Base-by-base conservation (phyloP, 2,113 vertebrate species). In the Sceloporus undulatus region DNA sequence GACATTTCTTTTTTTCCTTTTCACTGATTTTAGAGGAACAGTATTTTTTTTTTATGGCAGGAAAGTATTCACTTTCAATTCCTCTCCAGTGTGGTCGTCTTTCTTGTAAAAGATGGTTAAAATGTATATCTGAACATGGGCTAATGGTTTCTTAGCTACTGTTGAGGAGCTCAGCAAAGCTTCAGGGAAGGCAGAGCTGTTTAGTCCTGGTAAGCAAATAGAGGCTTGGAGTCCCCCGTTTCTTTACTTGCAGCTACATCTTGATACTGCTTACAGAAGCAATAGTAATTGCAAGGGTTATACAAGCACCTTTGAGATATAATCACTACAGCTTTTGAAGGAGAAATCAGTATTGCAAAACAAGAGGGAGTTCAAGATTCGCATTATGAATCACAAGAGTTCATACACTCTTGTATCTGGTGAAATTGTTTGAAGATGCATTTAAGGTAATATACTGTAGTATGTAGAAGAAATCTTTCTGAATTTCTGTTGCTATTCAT, bases 401-500 rank as follows among this genome's bases (percentile, higher is more conserved):
- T 65, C 78, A 88, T 89, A 74, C 73, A 81, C 91, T 84, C 34
- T 38, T 75, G 85, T 92, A 27, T 54, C 79, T 74, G 38, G 18
- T 90, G 48, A 85, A 91, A 90, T 91, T 94, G 34, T 89, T 91
- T 90, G 85, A 87, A 76, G 85, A 78, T 88, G 62, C 85, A 87
- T 93, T 82, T 92, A 84, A 79, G 82, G 70, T 88, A 76, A 86
- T 76, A 94, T 0, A 0, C 90, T 81, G 88, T 92, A 66, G 87
- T 89, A 71, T 88, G 59, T 54, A 42, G 91, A 92, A 83, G 56
- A 86, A 89, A 92, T 94, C 59, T 84, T 82, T 86, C 76, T 88
- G 86, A 93, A 93, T 93, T 95, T 94, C 85, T 74, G 87, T 88
- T 85, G 89, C 56, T 91, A 52, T 54, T 85, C 90, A 91, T 70